Conservation (phyloP, 2,113 vertebrate species). For the Campylomormyrus tamandua region DNA sequence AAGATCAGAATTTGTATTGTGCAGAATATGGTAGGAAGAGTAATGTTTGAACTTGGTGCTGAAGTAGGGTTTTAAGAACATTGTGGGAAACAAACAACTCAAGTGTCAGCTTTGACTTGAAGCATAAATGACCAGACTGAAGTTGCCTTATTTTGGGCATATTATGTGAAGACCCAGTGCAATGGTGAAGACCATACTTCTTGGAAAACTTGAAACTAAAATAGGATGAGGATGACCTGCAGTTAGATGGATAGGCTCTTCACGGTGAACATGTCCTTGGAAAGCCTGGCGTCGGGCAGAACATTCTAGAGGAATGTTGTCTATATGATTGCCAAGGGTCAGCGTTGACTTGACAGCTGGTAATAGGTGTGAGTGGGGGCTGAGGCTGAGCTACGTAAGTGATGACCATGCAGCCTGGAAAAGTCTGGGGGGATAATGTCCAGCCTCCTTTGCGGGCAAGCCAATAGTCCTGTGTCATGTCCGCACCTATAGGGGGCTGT, state of each 20-base stretch:
- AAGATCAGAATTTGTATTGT: constrained; percentile 16
- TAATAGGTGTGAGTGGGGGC: not conserved
- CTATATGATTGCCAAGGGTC: not conserved
- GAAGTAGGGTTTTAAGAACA: not conserved
- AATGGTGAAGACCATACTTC: not conserved
- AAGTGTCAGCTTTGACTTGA: not conserved
- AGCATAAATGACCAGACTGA: not conserved
- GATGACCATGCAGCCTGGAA: not conserved
- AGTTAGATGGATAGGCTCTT: not conserved
- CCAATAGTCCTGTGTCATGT: not conserved
- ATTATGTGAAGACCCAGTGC: not conserved
- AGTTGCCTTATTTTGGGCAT: not conserved
- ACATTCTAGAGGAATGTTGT: not conserved
- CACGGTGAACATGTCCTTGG: not conserved
- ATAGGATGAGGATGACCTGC: not conserved
- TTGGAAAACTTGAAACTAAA: not conserved
- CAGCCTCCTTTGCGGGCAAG: not conserved
- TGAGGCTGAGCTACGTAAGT: not conserved
- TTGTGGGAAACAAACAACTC: not conserved
- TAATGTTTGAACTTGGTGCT: not conserved
- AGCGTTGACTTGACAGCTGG: not conserved
- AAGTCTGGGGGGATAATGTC: constrained; percentile 1
- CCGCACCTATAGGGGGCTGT: too few species aligned
- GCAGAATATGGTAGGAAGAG: not conserved
- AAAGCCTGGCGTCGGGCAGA: not conserved